Base-by-base conservation (phyloP, 2,113 vertebrate genomes). In the Nyctibius bracteatus region DNA sequence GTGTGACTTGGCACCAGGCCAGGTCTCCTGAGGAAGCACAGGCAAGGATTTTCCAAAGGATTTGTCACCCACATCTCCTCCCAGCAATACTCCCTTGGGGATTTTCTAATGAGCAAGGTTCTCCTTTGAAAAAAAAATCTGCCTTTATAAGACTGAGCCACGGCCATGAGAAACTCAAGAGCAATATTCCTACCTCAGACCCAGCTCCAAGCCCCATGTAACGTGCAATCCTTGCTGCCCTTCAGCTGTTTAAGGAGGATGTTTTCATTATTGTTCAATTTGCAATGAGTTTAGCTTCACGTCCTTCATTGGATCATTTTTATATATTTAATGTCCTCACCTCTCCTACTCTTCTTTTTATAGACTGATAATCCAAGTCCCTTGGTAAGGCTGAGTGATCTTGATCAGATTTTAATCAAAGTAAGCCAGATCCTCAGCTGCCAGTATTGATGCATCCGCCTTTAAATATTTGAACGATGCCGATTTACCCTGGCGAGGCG, bases 351-450 rank as follows among this genome's bases (percentile, higher is more conserved):
- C 74, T 94, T 84, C 96, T 96, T 96, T 96, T 95, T 96, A 96
- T 96, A 96, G 95, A 80, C 86, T 89, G 66, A 70, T 96, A 96
- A 97, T 96, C 96, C 96, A 91, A 94, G 94, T 94, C 96, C 91
- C 94, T 89, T 75, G 94, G 92, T 87, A 92, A 91, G 66, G 73
- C 91, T 94, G 77, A 96, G 94, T 91, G 96, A 94, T 96, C 95
- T 96, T 91, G 84, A 91, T 96, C 94, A 94, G 96, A 95, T 94
- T 96, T 94, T 96, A 96, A 92, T 97, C 96, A 95, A 96, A 97
- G 95, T 39, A 70, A 90, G n/a, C 54, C 61, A 95, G 92, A 96
- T 92, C 95, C 77, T 97, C 92, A 89, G 95, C 77, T 95, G 92
- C 86, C 91, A 87, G 66, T 94, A 95, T 82, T 82, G 96, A 96